Base-by-base conservation (phyloP, 1,140 invertebrate species). In the Tyrophagus putrescentiae region DNA sequence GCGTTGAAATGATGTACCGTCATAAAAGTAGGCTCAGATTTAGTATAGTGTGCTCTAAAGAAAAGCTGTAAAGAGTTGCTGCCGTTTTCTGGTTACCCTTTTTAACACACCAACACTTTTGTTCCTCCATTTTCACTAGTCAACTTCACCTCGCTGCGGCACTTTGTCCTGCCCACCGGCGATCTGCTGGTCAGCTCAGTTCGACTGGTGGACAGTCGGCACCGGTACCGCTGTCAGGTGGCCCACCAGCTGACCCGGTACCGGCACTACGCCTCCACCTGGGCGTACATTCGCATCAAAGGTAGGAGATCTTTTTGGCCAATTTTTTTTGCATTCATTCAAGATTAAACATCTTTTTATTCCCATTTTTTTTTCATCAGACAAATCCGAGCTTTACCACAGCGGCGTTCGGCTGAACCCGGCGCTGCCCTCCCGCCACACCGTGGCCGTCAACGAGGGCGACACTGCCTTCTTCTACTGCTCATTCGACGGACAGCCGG, bases 161-260 rank as follows among this genome's bases (percentile, higher is more conserved):
- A 54, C 27, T 54, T 54, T 31, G 25, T 54, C 11, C 59, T 65
- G 13, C 57, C 39, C 23, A 61, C 36, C 31, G 64, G 64, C 23
- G 60, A 63, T 28, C 36, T 65, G 2, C 62, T 64, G 27, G 56
- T 65, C n/a, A 50, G 44, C 4, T 60, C 42, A 0, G 61, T 62
- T 34, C 56, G 60, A 45, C 21, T 52, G 27, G 5, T 33, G 3
- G 64, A 65, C 41, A 61, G 58, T 7, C 45, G 42, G 21, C 48
- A 64, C 13, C 31, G 64, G 1, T 65, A 65, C 31, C 29, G 63
- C 28, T 65, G 64, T 23, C 64, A 65, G 34, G 63, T 65, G 3
- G 53, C 54, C 5, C 64, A 65, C 25, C 42, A 18, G 7, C 25
- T 65, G 3, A 65, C 64, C 1, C 59, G 60, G 36, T 60, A 61